Evolutionary conservation across 2,113 vertebrate species (phyloP).

Genomic region (Alces alces): DNA sequence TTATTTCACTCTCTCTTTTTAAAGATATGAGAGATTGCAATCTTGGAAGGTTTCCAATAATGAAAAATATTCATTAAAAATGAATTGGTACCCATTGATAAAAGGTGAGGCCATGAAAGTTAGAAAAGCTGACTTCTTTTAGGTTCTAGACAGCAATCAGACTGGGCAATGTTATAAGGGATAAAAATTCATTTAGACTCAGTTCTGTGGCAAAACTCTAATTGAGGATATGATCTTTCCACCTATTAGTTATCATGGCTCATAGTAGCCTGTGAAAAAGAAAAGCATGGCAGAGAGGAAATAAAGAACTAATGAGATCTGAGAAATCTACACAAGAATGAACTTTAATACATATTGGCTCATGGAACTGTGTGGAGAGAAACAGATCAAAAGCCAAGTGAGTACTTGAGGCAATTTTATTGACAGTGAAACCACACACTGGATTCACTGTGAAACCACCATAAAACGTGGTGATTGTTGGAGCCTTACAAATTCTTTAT

Average conservation of each 20-base stretch:
- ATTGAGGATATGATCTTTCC: not conserved
- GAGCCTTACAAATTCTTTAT: not conserved
- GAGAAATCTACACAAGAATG: not conserved
- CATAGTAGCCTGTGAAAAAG: not conserved
- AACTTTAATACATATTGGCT: not conserved
- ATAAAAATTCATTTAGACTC: not conserved
- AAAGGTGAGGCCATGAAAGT: not conserved
- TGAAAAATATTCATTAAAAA: slow-evolving; percentile 53
- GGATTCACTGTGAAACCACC: not conserved
- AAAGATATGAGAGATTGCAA: not conserved
- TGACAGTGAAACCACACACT: not conserved
- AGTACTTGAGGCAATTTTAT: not conserved
- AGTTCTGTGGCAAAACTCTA: not conserved
- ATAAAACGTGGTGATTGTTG: not conserved
- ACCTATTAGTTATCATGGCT: not conserved
- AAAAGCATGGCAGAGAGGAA: not conserved
- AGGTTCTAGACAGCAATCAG: not conserved
- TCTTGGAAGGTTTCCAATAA: slow-evolving; percentile 58
- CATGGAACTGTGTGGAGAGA: not conserved
- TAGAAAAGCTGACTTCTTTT: not conserved
- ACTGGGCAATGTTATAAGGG: not conserved
- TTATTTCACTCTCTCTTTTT: slow-evolving; percentile 29
- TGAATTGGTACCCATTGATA: slow-evolving; percentile 45
- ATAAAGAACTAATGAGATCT: not conserved
- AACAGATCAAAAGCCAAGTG: not conserved